Conservation (phyloP, 2,113 vertebrate species). For the Benitochromis conjunctus region DNA sequence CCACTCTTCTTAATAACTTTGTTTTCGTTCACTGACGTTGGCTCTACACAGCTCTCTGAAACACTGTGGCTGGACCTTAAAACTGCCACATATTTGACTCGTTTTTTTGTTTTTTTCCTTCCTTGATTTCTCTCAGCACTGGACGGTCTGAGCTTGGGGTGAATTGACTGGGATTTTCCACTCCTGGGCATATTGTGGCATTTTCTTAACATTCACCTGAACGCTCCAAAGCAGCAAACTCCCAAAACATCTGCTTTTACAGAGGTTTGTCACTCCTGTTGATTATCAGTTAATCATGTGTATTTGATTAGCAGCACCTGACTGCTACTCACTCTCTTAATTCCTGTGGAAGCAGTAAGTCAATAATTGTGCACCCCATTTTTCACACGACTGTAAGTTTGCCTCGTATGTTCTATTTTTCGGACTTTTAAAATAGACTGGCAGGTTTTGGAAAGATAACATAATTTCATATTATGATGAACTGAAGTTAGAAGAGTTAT, state of each 20-base stretch:
- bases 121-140: neutral
- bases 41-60: neutral
- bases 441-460: neutral
- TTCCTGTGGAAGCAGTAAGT: neutral
- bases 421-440: neutral
- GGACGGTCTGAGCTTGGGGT: neutral
- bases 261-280: neutral
- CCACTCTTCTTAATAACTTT: neutral
- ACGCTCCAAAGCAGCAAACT: neutral
- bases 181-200: neutral
- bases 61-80: neutral
- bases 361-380: neutral
- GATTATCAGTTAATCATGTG: neutral
- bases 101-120: neutral
- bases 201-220: neutral
- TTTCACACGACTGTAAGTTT: neutral
- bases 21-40: neutral
- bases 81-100: neutral
- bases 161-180: neutral
- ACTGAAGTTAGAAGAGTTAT: neutral
- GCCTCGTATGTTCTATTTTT: neutral
- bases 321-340: neutral
- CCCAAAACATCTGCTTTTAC: neutral
- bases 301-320: neutral
- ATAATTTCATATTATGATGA: constrained; percentile 1